Evolutionary conservation across 2,888 invertebrate species (phyloP), one percentile per base, ranked within the genome.

Genomic region (Drosophila sordidula): DNA sequence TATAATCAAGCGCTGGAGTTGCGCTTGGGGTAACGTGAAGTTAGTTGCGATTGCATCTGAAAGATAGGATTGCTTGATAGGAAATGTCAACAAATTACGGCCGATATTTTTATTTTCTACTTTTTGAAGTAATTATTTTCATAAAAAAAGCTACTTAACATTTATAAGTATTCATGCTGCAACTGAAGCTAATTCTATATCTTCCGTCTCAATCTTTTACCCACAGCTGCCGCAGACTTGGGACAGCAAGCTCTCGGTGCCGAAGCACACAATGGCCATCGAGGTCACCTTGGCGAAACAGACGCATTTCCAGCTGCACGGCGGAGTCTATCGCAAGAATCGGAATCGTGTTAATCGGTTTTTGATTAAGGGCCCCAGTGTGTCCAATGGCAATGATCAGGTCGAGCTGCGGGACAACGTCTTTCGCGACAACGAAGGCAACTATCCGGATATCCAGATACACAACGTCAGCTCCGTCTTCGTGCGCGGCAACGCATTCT

Each of bases 361-460:
- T 9, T 77, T 75, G 4, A 79, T 92, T 14, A 85, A 83, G 50
- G 92, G 92, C 3, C 69, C 74, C n/a, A 38, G 12, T 12, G 9
- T 11, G 29, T 56, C 72, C 16, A 42, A 58, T 29, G 77, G 80
- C 25, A 65, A 76, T 1, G 91, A 90, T 64, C 91, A 90, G 51
- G 88, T 92, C 22, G 92, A 92, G 75, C 70, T 92, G 3, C 72
- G 78, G 11, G 68, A 83, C 6, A 83, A 90, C 65, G 90, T 91
- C 18, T 91, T 92, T 47, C 69, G 69, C 3, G 89, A 89, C 12
- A 91, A 91, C 45, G 71, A 72, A 11, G 92, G 83, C 16, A 91
- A 91, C 5, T 91, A 78, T 89, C 92, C 92, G 11, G 91, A 91
- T 45, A 89, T 92, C 18, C 76, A 86, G 36, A 88, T 92, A 26